Percentiles rank a stretch among this genome's conserved stretches.
Evolutionary conservation across 2,888 invertebrate genomes (phyloP).

Genomic region (Amblyjoppa proteus): DNA sequence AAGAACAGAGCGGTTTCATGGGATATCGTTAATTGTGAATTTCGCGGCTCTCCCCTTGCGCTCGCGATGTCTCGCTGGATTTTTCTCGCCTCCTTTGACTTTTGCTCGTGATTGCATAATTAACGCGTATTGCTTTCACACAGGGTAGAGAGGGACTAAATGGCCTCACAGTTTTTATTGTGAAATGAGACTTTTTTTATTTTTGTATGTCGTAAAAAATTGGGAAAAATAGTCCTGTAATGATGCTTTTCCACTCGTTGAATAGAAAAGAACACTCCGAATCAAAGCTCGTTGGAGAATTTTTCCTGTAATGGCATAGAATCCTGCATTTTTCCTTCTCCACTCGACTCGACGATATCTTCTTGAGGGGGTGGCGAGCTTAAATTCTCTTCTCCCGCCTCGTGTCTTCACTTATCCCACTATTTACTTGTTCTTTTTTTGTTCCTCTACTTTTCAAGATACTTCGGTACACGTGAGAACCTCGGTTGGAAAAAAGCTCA

Average conservation of each 20-base stretch:
- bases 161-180: not conserved
- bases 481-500: not conserved
- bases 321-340: slow-evolving; percentile 1
- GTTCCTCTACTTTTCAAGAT: not conserved
- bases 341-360: slow-evolving; percentile 16
- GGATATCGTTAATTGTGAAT: slow-evolving; percentile 14
- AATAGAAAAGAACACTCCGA: slow-evolving; percentile 37
- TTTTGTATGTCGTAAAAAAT: too few species aligned
- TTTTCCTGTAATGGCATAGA: slow-evolving; percentile 12
- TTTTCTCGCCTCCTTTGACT: not conserved
- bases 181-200: too few species aligned
- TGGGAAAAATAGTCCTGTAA: not conserved
- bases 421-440: not conserved
- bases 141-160: too few species aligned
- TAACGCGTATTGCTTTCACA: not conserved
- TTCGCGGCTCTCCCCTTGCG: not conserved
- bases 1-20: not conserved
- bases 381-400: slow-evolving; percentile 6
- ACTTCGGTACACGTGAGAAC: not conserved
- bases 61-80: not conserved
- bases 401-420: slow-evolving; percentile 5
- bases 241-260: slow-evolving; percentile 19
- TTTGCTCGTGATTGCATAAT: not conserved
- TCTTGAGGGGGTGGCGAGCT: not conserved
- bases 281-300: slow-evolving; percentile 19